phyloP scores from a whole-genome alignment of 2,113 vertebrate species.

The Pavo muticus region DNA sequence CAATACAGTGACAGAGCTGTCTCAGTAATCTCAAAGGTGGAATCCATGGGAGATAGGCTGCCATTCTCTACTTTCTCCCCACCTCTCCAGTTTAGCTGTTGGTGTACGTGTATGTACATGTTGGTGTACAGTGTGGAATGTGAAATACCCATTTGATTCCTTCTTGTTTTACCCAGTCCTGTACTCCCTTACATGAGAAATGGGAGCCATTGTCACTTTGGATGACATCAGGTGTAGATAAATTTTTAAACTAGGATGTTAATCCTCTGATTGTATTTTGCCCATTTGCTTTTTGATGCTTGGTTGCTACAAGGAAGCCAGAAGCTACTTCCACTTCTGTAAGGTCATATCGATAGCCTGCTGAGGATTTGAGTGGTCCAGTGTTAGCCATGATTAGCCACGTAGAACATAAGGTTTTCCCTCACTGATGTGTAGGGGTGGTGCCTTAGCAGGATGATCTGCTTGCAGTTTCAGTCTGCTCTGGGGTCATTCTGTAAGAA shows the following conservation, averaged over 20 bases:
- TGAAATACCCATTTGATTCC: background rate
- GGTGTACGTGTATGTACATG: background rate
- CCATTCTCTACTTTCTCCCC: accelerated
- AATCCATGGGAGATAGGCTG: background rate
- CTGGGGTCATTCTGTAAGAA: no score
- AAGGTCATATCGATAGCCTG: background rate
- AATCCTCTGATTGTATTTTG: background rate
- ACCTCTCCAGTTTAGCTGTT: background rate
- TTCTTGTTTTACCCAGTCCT: background rate
- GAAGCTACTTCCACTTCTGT: background rate
- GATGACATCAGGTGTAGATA: no score
- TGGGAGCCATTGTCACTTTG: background rate
- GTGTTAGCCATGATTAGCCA: background rate
- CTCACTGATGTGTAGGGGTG: no score
- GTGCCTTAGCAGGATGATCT: no score
- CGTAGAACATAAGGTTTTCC: background rate
- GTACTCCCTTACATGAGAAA: background rate
- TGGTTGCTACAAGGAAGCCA: background rate
- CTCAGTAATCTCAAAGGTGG: background rate
- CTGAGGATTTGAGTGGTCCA: background rate
- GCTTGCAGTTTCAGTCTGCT: no score
- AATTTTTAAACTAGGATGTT: background rate
- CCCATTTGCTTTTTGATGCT: background rate
- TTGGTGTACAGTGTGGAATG: background rate
- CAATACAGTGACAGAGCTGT: background rate